Evolutionary conservation across 2,797 vertebrate species (phyloP), one percentile per base, ranked within the genome.

Genomic region (Trematomus bernacchii): DNA sequence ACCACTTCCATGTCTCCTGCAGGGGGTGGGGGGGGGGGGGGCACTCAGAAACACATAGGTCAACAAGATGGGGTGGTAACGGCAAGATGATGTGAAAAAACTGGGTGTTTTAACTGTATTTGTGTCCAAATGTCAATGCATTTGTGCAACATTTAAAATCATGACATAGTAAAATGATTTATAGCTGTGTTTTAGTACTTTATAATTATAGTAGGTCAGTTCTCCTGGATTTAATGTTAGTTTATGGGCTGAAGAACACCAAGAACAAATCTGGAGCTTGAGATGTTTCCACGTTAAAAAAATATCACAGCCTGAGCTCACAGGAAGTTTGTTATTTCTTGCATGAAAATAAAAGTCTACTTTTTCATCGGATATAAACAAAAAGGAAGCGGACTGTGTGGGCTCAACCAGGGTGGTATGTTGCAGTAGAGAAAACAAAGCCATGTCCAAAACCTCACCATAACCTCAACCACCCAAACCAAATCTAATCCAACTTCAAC

Each of bases 1-100:
- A 88, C 85, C 84, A 91, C 90, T 92, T 94, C 88, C 92, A 84
- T 78, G 86, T 87, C 83, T 91, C 71, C 76, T 80, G 76, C 19
- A 14, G 71, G 30, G 11, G n/a, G n/a, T n/a, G 37, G 40, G 30
- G 21, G 51, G 21, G 51, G 21, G 67, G 16, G 51, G 15, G 30
- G 54, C 55, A 61, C 40, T 55, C 58, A 65, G 12, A 67, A 57
- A 62, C 27, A 84, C 55, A 71, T 13, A 46, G 10, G 11, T 60
- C 53, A 62, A 68, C 48, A 67, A 66, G 66, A 76, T 66, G 40
- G 68, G 79, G 64, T 18, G 48, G 69, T 58, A 30, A 51, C 21
- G 19, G 27, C 23, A 40, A 50, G 51, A 63, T 71, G 27, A 27
- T n/a, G n/a, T 37, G 6, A 62, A 59, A 48, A 7, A 33, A 0